Percentiles rank a stretch among this genome's conserved stretches.
Conservation (phyloP, 2,113 vertebrate genomes). For the Hylia prasina region DNA sequence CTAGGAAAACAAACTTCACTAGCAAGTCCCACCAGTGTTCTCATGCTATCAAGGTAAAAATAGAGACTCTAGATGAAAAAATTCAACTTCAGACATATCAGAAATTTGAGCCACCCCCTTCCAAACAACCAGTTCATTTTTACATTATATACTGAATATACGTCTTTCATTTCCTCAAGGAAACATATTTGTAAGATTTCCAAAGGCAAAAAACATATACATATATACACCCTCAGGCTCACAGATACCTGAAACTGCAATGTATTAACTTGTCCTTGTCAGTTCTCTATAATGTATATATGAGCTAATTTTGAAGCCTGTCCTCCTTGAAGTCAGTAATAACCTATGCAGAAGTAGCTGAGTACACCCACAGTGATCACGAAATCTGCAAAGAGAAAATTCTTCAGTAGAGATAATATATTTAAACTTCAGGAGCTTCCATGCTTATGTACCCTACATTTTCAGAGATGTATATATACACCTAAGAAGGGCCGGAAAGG, state of each 20-base stretch:
- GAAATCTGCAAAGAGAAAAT: not conserved
- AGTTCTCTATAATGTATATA: not conserved
- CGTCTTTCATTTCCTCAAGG: not conserved
- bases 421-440: not conserved
- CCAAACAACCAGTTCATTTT: not conserved
- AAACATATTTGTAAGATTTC: not conserved
- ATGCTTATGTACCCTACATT: not conserved
- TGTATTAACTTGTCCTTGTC: not conserved
- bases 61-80: conserved; percentile 2
- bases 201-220: not conserved
- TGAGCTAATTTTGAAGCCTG: not conserved
- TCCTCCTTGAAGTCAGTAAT: not conserved
- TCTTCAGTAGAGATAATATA: not conserved
- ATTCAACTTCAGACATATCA: not conserved
- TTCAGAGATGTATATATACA: not conserved
- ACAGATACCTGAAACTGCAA: not conserved
- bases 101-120: not conserved
- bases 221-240: not conserved
- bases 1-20: not conserved
- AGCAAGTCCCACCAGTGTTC: not conserved
- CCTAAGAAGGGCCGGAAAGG: not conserved
- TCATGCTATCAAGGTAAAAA: conserved; percentile 13
- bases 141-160: not conserved
- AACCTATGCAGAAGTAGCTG: not conserved
- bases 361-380: not conserved